These are phyloP conservation scores for Plectrocnemia conspersa DNA, from an alignment of 1,140 invertebrate genomes.

Conservation along the genomic window DNA sequence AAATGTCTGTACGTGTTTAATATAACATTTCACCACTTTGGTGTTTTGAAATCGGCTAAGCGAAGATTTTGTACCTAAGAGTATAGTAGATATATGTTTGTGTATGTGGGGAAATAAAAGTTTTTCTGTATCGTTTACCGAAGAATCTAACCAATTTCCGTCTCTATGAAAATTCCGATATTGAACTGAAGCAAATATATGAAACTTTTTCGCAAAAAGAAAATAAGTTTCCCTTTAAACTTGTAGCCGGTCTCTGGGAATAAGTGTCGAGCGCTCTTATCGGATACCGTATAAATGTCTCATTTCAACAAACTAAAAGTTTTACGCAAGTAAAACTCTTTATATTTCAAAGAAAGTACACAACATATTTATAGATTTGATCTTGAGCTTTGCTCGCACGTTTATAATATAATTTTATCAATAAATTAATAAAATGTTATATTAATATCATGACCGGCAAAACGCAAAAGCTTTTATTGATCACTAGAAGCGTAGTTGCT, in stretches of 20 bases:
- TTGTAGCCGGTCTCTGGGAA: neutral
- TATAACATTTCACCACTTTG: neutral
- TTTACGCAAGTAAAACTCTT: no score
- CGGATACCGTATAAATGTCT: constrained; percentile 18
- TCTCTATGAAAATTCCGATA: constrained; percentile 22
- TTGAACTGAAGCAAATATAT: constrained; percentile 20
- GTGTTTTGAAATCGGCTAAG: no score
- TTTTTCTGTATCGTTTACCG: constrained; percentile 11
- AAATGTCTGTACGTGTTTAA: neutral
- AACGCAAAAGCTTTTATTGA: no score
- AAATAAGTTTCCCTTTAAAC: constrained; percentile 19
- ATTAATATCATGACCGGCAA: no score
- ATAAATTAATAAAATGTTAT: no score
- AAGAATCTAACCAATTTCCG: constrained; percentile 21
- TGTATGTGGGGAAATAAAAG: constrained; percentile 7
- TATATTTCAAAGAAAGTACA: no score
- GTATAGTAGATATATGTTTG: neutral
- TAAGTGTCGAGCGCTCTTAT: constrained; percentile 13
- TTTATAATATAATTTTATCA: no score
- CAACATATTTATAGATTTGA: no score
- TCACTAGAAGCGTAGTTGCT: no score
- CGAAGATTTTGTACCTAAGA: neutral
- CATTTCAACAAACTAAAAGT: constrained; percentile 11
- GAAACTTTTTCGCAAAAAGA: constrained; percentile 16
- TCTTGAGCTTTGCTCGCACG: neutral